These are phyloP conservation scores for Dipodomys merriami DNA, from an alignment of 2,113 vertebrate genomes.

Conservation along the genomic window DNA sequence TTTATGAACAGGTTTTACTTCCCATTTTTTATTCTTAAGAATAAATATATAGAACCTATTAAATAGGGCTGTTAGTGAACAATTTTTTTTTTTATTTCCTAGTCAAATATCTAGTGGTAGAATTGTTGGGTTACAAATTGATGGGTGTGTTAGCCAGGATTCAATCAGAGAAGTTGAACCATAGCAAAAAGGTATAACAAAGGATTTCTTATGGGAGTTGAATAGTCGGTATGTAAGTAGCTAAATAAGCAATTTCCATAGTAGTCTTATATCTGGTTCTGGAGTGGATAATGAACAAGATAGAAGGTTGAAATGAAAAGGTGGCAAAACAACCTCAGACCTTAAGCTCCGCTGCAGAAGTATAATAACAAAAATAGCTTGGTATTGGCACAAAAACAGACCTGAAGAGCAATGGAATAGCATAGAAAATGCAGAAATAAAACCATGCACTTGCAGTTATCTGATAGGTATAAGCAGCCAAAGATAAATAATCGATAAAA, in stretches of 20 bases:
- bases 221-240: not conserved
- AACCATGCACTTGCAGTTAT: no score
- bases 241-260: not conserved
- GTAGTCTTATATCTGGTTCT: not conserved
- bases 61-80: not conserved
- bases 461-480: no score
- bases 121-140: not conserved
- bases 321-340: not conserved
- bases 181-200: not conserved
- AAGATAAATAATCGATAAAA: no score
- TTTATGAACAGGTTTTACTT: not conserved
- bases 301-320: not conserved
- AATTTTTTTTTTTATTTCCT: not conserved
- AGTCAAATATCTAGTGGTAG: not conserved
- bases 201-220: not conserved
- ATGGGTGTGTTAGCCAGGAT: not conserved
- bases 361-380: no score
- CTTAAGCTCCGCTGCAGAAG: no score
- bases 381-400: no score
- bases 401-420: no score
- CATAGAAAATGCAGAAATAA: no score
- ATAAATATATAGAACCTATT: not conserved
- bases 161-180: not conserved
- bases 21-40: not conserved
- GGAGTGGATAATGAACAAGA: not conserved